Evolutionary conservation across 2,888 invertebrate species (phyloP).

Genomic region (Megalurothrips usitatus): DNA sequence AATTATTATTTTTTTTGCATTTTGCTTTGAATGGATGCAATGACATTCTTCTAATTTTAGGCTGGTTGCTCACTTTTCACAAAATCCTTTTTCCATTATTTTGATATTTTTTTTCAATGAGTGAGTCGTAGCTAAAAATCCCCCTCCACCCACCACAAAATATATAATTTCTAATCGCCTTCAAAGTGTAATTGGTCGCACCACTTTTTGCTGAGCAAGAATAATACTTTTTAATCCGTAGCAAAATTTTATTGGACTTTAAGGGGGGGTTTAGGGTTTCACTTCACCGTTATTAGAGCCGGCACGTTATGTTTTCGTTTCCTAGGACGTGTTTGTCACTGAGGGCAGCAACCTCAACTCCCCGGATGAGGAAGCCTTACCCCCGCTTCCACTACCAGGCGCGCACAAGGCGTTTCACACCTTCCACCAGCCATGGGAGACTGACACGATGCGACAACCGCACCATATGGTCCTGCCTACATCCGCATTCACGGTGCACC

Average conservation of each 20-base stretch:
- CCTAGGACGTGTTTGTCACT: conserved; percentile 19
- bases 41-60: not conserved
- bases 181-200: conserved; percentile 36
- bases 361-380: conserved; percentile 20
- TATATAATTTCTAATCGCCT: conserved; percentile 54
- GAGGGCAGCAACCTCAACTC: conserved; percentile 25
- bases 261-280: too few relatives aligned
- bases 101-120: not conserved
- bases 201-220: not conserved
- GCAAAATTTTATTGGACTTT: too few relatives aligned
- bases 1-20: conserved; percentile 3
- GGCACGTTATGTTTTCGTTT: conserved; percentile 11
- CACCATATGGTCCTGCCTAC: conserved; percentile 34
- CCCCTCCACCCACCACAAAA: conserved; percentile 16
- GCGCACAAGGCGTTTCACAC: conserved; percentile 54
- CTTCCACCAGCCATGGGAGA: conserved; percentile 67
- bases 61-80: not conserved
- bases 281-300: not conserved
- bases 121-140: not conserved
- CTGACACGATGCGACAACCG: conserved; percentile 57
- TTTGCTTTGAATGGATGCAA: conserved; percentile 6
- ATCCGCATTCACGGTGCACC: conserved; percentile 21
- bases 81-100: not conserved
- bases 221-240: not conserved
- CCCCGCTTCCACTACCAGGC: conserved; percentile 35